A percentile compares a stretch with the other conserved stretches of the same genome.
Evolutionary conservation across 2,113 vertebrate genomes (phyloP).

Genomic region (Xiphophorus hellerii): DNA sequence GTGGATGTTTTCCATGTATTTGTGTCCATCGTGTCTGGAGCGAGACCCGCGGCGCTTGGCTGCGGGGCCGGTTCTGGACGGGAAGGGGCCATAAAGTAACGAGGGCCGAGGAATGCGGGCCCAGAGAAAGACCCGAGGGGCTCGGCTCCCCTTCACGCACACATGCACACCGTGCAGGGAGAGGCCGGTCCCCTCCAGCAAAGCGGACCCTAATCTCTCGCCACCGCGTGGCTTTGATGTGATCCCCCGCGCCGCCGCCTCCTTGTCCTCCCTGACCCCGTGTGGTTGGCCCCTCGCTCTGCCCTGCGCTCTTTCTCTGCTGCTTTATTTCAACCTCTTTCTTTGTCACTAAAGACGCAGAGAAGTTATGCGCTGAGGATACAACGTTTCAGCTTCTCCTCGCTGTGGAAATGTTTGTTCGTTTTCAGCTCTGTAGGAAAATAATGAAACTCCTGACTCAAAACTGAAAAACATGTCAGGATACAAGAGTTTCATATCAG

Average conservation of each 20-base stretch:
- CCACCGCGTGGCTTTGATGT: conserved; percentile 71
- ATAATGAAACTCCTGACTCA: neutral
- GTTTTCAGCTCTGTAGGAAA: neutral
- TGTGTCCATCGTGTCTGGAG: neutral
- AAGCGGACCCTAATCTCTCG: conserved; percentile 67
- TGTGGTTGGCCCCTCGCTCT: conserved; percentile 51
- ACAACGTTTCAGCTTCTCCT: neutral
- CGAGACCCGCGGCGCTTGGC: neutral
- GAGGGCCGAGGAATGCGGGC: conserved; percentile 71
- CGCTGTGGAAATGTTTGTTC: neutral
- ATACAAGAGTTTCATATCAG: too few relatives aligned
- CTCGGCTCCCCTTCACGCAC: conserved; percentile 38
- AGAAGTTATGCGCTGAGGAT: neutral
- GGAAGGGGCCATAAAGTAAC: conserved; percentile 65
- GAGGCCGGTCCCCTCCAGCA: conserved; percentile 70
- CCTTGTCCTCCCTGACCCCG: conserved; percentile 26
- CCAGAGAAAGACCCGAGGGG: conserved; percentile 45
- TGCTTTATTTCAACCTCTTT: conserved; percentile 17
- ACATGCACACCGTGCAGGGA: conserved; percentile 42
- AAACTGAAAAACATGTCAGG: neutral
- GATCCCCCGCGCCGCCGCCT: conserved; percentile 19
- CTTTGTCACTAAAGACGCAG: neutral
- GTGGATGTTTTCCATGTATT: neutral
- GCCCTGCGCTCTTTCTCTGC: conserved; percentile 37
- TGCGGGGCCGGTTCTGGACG: conserved; percentile 35